Conservation (phyloP, 2,113 vertebrate species). For the Chloroceryle aenea region DNA sequence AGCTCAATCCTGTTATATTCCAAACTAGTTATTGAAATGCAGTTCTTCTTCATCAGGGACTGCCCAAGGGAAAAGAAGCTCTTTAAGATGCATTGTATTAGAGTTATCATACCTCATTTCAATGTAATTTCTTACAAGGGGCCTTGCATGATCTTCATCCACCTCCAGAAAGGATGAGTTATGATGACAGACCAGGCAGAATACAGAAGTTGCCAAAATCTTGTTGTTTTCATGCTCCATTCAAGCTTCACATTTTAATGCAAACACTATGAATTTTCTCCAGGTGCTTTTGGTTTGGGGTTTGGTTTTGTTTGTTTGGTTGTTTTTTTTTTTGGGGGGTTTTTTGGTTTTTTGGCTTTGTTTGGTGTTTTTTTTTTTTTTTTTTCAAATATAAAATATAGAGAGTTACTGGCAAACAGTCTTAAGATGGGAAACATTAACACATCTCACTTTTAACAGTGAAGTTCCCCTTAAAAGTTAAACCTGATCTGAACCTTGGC, state of each 20-base stretch:
- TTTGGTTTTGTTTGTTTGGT: too few relatives aligned
- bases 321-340: too few relatives aligned
- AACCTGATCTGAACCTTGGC: slow-evolving; percentile 36
- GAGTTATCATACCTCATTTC: not conserved
- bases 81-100: not conserved
- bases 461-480: slow-evolving; percentile 25
- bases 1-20: not conserved
- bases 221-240: not conserved
- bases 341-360: too few relatives aligned
- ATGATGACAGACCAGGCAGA: not conserved
- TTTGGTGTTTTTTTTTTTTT: too few relatives aligned
- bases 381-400: not conserved
- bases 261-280: not conserved
- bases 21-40: not conserved
- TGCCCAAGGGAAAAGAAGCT: not conserved
- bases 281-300: too few relatives aligned
- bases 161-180: not conserved
- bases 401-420: slow-evolving; percentile 4
- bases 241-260: not conserved
- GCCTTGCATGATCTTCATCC: not conserved
- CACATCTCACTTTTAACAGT: not conserved
- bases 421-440: slow-evolving; percentile 51
- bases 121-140: not conserved
- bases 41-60: not conserved
- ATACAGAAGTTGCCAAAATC: not conserved